phyloP scores from a whole-genome alignment of 2,888 invertebrate genomes.

The Dicyrtoma fusca region DNA sequence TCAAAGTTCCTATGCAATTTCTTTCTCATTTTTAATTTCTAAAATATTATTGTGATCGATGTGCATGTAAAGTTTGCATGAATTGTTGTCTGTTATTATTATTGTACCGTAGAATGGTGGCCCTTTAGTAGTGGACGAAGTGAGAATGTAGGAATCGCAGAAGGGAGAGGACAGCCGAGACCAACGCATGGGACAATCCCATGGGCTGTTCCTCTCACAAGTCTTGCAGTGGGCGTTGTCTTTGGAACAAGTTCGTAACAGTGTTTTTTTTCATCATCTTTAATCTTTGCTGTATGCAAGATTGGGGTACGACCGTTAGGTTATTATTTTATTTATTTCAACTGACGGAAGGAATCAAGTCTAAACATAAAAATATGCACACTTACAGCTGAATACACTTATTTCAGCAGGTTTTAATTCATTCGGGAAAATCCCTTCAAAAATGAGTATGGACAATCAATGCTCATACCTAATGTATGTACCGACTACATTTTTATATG shows the following conservation, averaged over 20 bases:
- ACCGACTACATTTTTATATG: no score
- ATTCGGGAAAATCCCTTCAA: no score
- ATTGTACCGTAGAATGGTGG: conserved; percentile 56
- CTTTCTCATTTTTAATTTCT: background rate
- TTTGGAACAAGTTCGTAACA: conserved; percentile 57
- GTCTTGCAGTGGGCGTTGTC: conserved; percentile 57
- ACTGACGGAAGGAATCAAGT: no score
- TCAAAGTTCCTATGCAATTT: no score
- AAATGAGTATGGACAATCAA: no score
- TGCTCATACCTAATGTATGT: no score
- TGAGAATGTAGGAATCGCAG: conserved; percentile 54
- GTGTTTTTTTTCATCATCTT: conserved; percentile 43
- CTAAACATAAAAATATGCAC: no score
- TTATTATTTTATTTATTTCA: no score
- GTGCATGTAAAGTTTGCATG: conserved; percentile 45
- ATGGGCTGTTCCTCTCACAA: conserved; percentile 57
- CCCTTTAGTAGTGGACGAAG: conserved; percentile 57
- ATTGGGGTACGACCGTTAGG: no score
- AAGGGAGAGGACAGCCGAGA: conserved; percentile 50
- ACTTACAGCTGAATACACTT: no score
- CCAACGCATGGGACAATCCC: conserved; percentile 52
- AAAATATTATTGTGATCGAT: background rate
- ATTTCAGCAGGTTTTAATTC: no score
- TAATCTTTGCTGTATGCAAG: conserved; percentile 4
- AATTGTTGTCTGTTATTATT: conserved; percentile 49